A percentile compares a stretch with the other conserved stretches of the same genome.
phyloP scores from a whole-genome alignment of 2,113 vertebrate genomes.

The Pteronura brasiliensis region DNA sequence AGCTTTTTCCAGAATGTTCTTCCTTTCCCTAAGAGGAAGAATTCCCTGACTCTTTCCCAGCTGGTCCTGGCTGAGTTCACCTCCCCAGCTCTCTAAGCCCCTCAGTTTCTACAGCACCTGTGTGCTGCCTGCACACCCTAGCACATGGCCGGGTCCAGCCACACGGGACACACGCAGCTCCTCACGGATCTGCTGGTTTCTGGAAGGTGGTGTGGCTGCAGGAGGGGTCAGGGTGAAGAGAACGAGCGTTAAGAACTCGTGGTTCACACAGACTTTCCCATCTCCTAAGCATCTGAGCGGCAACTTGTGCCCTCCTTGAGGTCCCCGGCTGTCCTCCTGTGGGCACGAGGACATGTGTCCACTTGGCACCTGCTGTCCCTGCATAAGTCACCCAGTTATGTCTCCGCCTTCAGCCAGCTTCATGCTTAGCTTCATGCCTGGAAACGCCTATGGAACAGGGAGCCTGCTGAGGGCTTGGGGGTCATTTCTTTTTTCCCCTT shows the following conservation, averaged over 20 bases:
- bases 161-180: neutral
- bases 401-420: rapidly evolving
- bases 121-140: too few relatives aligned
- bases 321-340: neutral
- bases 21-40: neutral
- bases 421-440: neutral
- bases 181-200: neutral
- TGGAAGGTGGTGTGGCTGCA: neutral
- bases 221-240: neutral
- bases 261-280: rapidly evolving
- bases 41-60: too few relatives aligned
- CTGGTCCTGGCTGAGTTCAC: neutral
- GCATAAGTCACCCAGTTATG: rapidly evolving
- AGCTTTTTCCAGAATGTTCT: neutral
- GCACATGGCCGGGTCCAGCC: neutral
- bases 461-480: neutral
- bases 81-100: neutral
- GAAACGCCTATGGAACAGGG: neutral
- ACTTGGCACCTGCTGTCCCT: neutral
- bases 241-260: rapidly evolving
- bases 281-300: rapidly evolving
- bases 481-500: neutral
- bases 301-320: too few relatives aligned
- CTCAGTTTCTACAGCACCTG: neutral
- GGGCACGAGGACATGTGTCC: neutral